These are phyloP conservation scores for Chorisops tibialis DNA, from an alignment of 2,888 invertebrate species.

Conservation along the genomic window DNA sequence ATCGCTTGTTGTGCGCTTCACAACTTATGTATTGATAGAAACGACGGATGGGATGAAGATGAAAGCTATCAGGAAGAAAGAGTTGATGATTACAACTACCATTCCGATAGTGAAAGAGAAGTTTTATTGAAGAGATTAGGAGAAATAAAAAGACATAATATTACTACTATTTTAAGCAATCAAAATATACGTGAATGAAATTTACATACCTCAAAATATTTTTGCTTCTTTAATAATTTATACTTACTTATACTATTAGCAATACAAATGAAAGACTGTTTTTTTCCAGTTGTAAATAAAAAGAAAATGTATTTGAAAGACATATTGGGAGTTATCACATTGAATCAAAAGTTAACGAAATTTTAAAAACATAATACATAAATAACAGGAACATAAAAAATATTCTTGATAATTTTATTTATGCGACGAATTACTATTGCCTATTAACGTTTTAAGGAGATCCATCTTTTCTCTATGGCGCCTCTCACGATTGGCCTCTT, in stretches of 20 bases:
- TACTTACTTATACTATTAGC: not conserved
- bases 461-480: not conserved
- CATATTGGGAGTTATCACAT: not conserved
- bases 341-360: not conserved
- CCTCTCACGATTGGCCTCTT: not conserved
- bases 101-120: not conserved
- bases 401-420: not conserved
- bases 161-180: not conserved
- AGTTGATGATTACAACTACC: not conserved
- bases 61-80: not conserved
- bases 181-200: not conserved
- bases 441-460: not conserved
- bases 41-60: constrained; percentile 30
- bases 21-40: constrained; percentile 37
- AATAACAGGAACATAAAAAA: too few species aligned
- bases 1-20: constrained; percentile 39
- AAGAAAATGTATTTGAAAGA: not conserved
- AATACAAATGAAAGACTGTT: not conserved
- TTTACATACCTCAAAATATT: not conserved
- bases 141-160: not conserved
- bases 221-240: not conserved
- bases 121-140: not conserved
- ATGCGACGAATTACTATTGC: not conserved
- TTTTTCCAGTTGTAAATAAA: not conserved
- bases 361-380: not conserved